Evolutionary conservation across 2,888 invertebrate species (phyloP), one percentile per base, ranked within the genome.

Genomic region (Nudaria mundana): DNA sequence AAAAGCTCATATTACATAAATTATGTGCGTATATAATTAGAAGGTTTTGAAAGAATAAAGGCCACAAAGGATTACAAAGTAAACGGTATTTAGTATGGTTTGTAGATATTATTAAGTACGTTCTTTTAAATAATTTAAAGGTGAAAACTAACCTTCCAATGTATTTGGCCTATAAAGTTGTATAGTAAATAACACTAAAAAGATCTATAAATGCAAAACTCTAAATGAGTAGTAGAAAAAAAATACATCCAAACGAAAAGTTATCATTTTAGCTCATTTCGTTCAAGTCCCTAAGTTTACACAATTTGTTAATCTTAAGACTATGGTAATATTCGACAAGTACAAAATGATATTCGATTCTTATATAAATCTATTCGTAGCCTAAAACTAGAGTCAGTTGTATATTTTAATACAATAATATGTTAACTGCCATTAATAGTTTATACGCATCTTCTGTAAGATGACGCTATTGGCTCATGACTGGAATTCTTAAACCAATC

Each of bases 241-340:
- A 85, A 82, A 82, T 81, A 81, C 81, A 81, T 86, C 81, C 77
- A 82, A 85, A 85, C 68, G 56, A 81, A 77, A 76, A 71, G 63
- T 66, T 70, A 69, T 60, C 48, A 63, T 71, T 76, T 72, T 78
- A 85, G 86, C 81, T 86, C 84, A 70, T 82, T 82, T 85, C 78
- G 71, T 84, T 84, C 76, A 79, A 76, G 71, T 77, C 71, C 77
- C 72, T 82, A 81, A 74, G 72, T 82, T 79, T 82, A 86, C 77
- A 84, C 71, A 78, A 76, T 80, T 86, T 82, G 86, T 86, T 86
- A 87, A 81, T 68, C 87, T 86, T 87, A 87, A 39, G 65, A 56
- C 81, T 87, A 85, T 80, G 85, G 85, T 86, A 84, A 79, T 83
- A 81, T 85, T 82, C 86, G 80, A 86, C 87, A 84, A 87, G 88